Evolutionary conservation across 1,140 invertebrate genomes (phyloP).

Genomic region (Chrysoperla carnea): DNA sequence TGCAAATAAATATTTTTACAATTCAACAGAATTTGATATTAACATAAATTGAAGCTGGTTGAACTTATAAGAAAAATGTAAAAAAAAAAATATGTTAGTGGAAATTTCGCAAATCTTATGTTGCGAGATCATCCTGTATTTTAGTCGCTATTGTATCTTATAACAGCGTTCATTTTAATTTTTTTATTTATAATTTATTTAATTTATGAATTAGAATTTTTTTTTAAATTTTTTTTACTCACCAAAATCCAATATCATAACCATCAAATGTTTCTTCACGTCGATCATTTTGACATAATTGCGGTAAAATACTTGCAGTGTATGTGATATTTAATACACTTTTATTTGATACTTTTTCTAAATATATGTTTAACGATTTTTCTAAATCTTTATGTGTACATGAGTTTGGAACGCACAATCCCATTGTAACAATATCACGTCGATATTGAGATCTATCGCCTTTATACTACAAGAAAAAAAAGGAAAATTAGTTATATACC

Average conservation of each 20-base stretch:
- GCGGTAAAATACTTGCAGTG: slow-evolving; percentile 13
- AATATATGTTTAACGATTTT: slow-evolving; percentile 21
- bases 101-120: no score
- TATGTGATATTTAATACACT: slow-evolving; percentile 22
- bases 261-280: slow-evolving; percentile 15
- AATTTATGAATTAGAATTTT: no score
- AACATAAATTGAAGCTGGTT: no score
- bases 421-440: slow-evolving; percentile 28
- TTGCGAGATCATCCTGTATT: no score
- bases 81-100: no score
- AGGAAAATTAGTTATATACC: no score
- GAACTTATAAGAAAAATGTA: no score
- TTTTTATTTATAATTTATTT: no score
- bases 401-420: slow-evolving; percentile 30
- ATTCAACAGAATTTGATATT: no score
- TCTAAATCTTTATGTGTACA: slow-evolving; percentile 27
- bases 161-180: no score
- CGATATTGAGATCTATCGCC: slow-evolving; percentile 19
- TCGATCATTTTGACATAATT: slow-evolving; percentile 18
- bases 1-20: no score
- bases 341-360: slow-evolving; percentile 22
- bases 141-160: no score
- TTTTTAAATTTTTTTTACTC: slow-evolving; percentile 11
- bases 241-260: slow-evolving; percentile 27
- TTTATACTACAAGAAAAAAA: slow-evolving; percentile 15